Evolutionary conservation across 2,113 vertebrate species (phyloP).

Genomic region (Spheniscus mendiculus): DNA sequence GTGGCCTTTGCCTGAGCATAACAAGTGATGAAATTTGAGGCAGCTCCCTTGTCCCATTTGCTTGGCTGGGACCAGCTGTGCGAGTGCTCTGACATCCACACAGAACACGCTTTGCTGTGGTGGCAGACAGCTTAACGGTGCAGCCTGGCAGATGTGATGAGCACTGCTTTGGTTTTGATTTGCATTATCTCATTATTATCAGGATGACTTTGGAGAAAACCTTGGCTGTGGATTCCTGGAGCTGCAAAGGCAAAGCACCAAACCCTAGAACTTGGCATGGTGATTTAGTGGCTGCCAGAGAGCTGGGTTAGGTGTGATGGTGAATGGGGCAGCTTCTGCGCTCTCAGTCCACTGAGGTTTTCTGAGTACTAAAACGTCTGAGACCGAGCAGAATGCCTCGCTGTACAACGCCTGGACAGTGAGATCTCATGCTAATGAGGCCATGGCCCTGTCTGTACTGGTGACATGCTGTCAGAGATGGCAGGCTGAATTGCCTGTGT

Average conservation of each 20-base stretch:
- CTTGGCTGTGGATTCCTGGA: background rate
- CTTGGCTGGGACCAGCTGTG: background rate
- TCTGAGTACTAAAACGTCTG: background rate
- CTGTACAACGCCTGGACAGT: background rate
- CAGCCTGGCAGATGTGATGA: background rate
- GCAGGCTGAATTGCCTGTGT: background rate
- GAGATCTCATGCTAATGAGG: too few species aligned
- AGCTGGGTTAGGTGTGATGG: background rate
- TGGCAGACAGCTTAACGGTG: rapidly evolving
- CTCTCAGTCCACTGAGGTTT: background rate
- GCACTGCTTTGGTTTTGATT: background rate
- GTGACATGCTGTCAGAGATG: background rate
- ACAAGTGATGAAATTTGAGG: background rate
- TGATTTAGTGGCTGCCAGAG: background rate
- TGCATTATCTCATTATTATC: background rate
- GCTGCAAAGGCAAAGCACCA: background rate
- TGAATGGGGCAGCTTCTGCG: background rate
- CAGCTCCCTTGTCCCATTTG: background rate
- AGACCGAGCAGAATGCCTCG: background rate
- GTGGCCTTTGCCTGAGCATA: background rate
- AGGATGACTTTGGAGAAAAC: background rate
- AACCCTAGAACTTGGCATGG: background rate
- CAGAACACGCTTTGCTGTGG: background rate
- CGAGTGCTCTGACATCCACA: background rate
- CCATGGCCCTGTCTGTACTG: background rate